Conservation (phyloP, 2,888 invertebrate genomes). For the Gibbula magus region DNA sequence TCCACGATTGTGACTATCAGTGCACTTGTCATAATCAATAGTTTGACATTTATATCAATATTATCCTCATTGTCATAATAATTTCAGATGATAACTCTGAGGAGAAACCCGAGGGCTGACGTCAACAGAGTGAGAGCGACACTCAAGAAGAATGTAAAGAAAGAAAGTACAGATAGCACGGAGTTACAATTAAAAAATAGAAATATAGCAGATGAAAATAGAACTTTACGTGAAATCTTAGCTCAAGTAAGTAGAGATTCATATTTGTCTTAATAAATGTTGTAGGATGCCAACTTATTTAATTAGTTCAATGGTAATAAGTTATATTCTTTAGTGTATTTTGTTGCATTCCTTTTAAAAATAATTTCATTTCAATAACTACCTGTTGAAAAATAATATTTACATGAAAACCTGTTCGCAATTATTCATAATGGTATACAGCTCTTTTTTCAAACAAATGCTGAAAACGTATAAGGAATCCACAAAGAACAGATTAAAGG, state of each 20-base stretch:
- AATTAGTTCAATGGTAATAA: too few relatives aligned
- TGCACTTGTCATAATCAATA: not conserved
- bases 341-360: too few relatives aligned
- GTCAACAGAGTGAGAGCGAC: slow-evolving; percentile 91
- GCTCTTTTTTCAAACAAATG: too few relatives aligned
- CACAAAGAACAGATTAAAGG: too few relatives aligned
- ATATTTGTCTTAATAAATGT: not conserved
- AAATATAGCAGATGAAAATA: slow-evolving; percentile 89
- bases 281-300: too few relatives aligned
- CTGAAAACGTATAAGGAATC: too few relatives aligned
- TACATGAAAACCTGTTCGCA: too few relatives aligned
- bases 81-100: slow-evolving; percentile 89
- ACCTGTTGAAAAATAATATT: too few relatives aligned
- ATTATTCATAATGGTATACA: too few relatives aligned
- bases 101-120: slow-evolving; percentile 88
- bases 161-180: slow-evolving; percentile 75
- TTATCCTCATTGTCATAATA: not conserved
- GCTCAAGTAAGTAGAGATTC: slow-evolving; percentile 79
- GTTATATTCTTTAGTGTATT: too few relatives aligned
- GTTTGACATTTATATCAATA: not conserved
- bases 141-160: slow-evolving; percentile 80
- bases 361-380: too few relatives aligned
- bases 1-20: not conserved
- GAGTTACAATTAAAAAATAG: slow-evolving; percentile 89
- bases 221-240: slow-evolving; percentile 86